These are phyloP conservation scores for Podarcis raffonei DNA, from an alignment of 2,113 vertebrate species.

Conservation along the genomic window DNA sequence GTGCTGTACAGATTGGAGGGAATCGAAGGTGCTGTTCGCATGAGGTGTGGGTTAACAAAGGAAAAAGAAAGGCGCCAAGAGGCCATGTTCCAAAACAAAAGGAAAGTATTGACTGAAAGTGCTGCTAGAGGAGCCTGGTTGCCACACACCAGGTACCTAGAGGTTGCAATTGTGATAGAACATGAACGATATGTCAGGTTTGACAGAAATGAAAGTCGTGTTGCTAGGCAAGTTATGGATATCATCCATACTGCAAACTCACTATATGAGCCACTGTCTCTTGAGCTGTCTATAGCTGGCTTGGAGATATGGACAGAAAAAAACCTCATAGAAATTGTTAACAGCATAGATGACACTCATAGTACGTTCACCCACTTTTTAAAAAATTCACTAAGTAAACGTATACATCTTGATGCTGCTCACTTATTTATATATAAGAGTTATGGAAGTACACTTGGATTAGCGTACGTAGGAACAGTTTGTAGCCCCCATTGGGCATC, in stretches of 20 bases:
- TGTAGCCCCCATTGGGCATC: rapidly evolving
- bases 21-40: not conserved
- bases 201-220: constrained; percentile 29
- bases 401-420: not conserved
- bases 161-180: constrained; percentile 3
- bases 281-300: not conserved
- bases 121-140: not conserved
- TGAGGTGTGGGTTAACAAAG: not conserved
- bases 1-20: constrained; percentile 40
- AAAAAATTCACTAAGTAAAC: rapidly evolving
- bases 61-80: not conserved
- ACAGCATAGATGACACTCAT: not conserved
- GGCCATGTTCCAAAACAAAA: constrained; percentile 13
- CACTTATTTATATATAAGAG: not conserved
- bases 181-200: constrained; percentile 30
- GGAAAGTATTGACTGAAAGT: not conserved
- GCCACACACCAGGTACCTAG: constrained; percentile 11
- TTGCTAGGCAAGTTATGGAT: constrained; percentile 4
- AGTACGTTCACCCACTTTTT: rapidly evolving
- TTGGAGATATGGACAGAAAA: constrained; percentile 15
- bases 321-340: not conserved
- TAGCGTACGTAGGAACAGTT: not conserved
- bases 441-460: not conserved
- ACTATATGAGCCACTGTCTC: not conserved
- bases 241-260: constrained; percentile 8